Evolutionary conservation across 2,797 vertebrate species (phyloP).

Genomic region (Sylvia borin): DNA sequence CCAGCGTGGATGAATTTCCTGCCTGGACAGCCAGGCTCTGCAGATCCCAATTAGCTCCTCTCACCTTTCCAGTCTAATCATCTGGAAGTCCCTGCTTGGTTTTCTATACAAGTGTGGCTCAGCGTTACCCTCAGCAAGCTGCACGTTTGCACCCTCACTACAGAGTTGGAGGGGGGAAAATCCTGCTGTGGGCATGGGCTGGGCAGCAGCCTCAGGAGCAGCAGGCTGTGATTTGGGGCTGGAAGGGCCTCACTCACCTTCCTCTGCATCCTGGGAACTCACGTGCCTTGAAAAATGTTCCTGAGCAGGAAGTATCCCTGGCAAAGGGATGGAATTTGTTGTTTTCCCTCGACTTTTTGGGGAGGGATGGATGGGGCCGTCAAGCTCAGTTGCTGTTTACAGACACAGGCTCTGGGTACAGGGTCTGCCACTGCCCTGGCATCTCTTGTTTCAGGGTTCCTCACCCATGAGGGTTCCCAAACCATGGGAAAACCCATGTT

Average conservation of each 20-base stretch:
- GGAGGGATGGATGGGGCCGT: not conserved
- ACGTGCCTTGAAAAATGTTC: not conserved
- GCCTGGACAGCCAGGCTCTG: not conserved
- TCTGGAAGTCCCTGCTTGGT: not conserved
- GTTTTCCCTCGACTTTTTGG: not conserved
- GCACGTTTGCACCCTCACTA: not conserved
- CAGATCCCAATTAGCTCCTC: not conserved
- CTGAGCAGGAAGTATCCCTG: not conserved
- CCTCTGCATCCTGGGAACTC: not conserved
- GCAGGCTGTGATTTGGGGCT: not conserved
- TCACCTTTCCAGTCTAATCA: not conserved
- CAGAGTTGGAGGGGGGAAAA: not conserved
- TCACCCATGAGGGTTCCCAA: not conserved
- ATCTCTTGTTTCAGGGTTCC: not conserved
- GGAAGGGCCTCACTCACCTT: not conserved
- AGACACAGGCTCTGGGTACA: not conserved
- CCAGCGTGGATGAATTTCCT: not conserved
- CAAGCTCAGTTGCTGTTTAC: not conserved
- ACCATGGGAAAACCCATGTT: not conserved
- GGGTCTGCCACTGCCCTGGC: not conserved
- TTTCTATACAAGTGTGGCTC: not conserved
- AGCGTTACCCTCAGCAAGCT: not conserved
- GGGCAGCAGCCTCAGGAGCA: not conserved
- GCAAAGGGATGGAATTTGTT: not conserved
- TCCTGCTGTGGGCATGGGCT: not conserved